Evolutionary conservation across 2,113 vertebrate species (phyloP).

Genomic region (Scopus umbretta): DNA sequence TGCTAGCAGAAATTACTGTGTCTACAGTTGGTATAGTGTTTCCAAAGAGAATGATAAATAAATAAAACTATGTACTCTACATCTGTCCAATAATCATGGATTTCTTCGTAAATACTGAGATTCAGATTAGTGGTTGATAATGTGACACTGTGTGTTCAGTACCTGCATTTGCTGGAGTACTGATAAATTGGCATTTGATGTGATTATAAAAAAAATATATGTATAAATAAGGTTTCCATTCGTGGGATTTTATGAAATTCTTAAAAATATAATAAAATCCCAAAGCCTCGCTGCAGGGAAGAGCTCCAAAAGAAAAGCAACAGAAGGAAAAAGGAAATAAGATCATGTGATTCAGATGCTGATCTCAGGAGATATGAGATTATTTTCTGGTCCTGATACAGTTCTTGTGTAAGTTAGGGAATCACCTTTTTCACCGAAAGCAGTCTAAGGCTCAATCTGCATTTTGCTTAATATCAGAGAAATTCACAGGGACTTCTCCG

Average conservation of each 20-base stretch:
- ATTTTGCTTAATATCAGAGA: neutral
- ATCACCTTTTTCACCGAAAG: neutral
- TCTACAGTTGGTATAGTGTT: neutral
- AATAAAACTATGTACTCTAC: neutral
- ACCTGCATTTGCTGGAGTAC: neutral
- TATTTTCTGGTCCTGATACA: neutral
- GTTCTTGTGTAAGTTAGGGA: neutral
- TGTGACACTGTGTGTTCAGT: neutral
- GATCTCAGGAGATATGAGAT: neutral
- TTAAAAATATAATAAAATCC: neutral
- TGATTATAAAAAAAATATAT: neutral
- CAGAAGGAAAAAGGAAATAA: neutral
- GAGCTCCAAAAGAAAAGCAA: neutral
- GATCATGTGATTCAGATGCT: neutral
- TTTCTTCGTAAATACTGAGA: neutral
- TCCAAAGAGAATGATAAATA: neutral
- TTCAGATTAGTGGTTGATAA: neutral
- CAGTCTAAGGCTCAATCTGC: neutral
- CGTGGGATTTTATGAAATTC: neutral
- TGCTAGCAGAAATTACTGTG: neutral
- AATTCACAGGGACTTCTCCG: neutral
- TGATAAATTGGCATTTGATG: neutral
- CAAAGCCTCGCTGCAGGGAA: neutral
- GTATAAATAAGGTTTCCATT: neutral
- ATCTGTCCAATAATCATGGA: neutral